phyloP scores from a whole-genome alignment of 2,797 vertebrate species.

The Pelobates cultripes region DNA sequence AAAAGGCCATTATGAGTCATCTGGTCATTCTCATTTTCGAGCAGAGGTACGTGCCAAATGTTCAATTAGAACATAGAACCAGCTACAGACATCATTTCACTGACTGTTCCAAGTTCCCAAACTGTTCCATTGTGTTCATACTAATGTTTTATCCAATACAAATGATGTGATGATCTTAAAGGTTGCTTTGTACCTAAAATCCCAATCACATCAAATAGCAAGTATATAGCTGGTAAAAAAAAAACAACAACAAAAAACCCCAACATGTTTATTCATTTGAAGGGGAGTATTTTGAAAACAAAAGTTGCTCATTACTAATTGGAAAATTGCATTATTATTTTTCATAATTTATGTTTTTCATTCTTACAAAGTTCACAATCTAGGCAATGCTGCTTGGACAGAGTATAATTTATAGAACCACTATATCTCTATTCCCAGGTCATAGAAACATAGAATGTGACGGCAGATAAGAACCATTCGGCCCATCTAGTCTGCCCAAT shows the following conservation, averaged over 20 bases:
- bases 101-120: neutral
- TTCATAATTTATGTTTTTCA: too few species aligned
- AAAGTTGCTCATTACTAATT: neutral
- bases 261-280: too few species aligned
- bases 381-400: too few species aligned
- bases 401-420: too few species aligned
- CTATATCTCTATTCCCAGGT: too few species aligned
- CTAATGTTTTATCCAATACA: neutral
- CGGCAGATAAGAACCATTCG: too few species aligned
- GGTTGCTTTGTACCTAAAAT: neutral
- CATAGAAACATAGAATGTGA: too few species aligned
- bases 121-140: neutral
- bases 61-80: conserved; percentile 16
- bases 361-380: too few species aligned
- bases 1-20: conserved; percentile 15
- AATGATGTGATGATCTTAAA: neutral
- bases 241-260: too few species aligned
- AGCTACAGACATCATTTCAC: neutral
- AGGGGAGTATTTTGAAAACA: neutral
- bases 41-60: conserved; percentile 12
- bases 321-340: too few species aligned
- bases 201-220: neutral
- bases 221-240: neutral
- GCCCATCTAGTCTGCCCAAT: too few species aligned
- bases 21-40: conserved; percentile 4